phyloP scores from a whole-genome alignment of 2,113 vertebrate genomes.

The Thamnaconus septentrionalis region DNA sequence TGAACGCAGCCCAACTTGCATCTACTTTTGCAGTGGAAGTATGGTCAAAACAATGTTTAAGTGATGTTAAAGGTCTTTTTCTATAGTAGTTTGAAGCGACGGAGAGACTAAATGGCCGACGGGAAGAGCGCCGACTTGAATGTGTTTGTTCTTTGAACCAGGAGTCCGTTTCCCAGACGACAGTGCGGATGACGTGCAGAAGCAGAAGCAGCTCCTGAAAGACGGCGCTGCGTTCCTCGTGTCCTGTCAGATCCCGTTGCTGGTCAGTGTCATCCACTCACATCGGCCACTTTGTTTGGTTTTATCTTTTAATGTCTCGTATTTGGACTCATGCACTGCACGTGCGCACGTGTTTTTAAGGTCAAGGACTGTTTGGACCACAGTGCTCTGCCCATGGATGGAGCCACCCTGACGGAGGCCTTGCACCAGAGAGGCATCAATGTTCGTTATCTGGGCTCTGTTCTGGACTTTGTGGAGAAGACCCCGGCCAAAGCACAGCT shows the following conservation, averaged over 20 bases:
- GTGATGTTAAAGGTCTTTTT: too few species aligned
- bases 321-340: not conserved
- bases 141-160: constrained; percentile 49
- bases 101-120: not conserved
- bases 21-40: too few species aligned
- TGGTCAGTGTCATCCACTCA: constrained; percentile 79
- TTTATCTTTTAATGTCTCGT: not conserved
- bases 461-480: constrained; percentile 86
- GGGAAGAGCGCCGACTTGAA: not conserved
- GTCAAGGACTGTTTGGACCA: constrained; percentile 97
- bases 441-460: constrained; percentile 91
- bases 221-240: constrained; percentile 91
- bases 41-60: too few species aligned
- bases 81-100: not conserved
- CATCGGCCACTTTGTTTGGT: not conserved
- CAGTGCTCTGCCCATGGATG: constrained; percentile 92
- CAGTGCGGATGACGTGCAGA: constrained; percentile 85
- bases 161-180: constrained; percentile 93
- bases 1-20: too few species aligned
- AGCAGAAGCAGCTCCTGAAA: constrained; percentile 96
- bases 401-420: constrained; percentile 88
- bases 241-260: constrained; percentile 92
- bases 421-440: constrained; percentile 97
- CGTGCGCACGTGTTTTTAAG: constrained; percentile 62
- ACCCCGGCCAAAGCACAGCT: constrained; percentile 85